A percentile compares a stretch with the other conserved stretches of the same genome.
These are phyloP conservation scores for Drosophila pruinosa DNA, from an alignment of 1,140 invertebrate genomes.

Conservation along the genomic window DNA sequence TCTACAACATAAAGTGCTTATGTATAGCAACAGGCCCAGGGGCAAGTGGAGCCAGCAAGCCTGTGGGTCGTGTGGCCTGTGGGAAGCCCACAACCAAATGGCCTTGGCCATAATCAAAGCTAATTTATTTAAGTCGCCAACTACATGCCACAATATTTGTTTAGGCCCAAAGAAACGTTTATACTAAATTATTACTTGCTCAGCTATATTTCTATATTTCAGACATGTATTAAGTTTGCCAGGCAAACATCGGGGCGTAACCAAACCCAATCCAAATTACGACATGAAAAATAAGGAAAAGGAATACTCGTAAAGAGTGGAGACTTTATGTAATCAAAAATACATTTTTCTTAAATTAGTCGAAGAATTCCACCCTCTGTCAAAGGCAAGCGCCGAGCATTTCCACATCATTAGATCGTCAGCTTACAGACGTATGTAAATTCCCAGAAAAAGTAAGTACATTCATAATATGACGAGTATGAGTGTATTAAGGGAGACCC, in stretches of 20 bases:
- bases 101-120: conserved; percentile 58
- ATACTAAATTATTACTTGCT: conserved; percentile 49
- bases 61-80: neutral
- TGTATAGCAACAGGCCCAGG: conserved; percentile 3
- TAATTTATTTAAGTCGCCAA: conserved; percentile 75
- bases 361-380: conserved; percentile 15
- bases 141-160: conserved; percentile 54
- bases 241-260: neutral
- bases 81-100: conserved; percentile 16
- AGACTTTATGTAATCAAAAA: conserved; percentile 52
- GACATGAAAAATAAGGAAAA: neutral
- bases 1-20: conserved; percentile 48
- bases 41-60: neutral
- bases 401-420: conserved; percentile 57
- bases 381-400: conserved; percentile 20
- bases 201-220: conserved; percentile 39
- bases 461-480: conserved; percentile 13
- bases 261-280: conserved; percentile 9
- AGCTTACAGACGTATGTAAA: conserved; percentile 17
- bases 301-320: neutral
- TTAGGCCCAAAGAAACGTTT: conserved; percentile 15
- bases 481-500: conserved; percentile 2
- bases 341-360: conserved; percentile 47
- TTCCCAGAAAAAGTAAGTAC: conserved; percentile 23
- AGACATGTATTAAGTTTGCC: conserved; percentile 1